phyloP scores from a whole-genome alignment of 2,888 invertebrate species.

The Erebia epiphron region DNA sequence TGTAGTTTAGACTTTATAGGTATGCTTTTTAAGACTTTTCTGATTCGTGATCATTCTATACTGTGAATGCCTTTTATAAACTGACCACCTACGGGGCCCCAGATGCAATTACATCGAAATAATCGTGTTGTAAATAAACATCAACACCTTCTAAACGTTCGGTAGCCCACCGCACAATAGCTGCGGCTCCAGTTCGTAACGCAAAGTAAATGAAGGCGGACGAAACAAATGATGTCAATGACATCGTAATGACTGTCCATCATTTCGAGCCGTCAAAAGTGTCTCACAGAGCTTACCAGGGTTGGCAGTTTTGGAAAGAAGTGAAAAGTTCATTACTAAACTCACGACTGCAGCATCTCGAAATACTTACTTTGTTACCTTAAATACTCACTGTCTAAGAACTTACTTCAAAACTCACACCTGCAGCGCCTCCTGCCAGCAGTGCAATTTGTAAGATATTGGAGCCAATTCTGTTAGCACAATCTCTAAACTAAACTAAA shows the following conservation, averaged over 20 bases:
- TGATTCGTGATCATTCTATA: neutral
- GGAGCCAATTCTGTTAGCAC: too few relatives aligned
- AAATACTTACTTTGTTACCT: too few relatives aligned
- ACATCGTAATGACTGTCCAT: conserved; percentile 70
- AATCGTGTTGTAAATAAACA: conserved; percentile 27
- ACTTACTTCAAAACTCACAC: too few relatives aligned
- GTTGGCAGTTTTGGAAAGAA: conserved; percentile 27
- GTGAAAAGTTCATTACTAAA: too few relatives aligned
- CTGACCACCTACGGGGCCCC: neutral
- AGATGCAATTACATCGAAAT: conserved; percentile 9
- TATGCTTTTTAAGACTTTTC: neutral
- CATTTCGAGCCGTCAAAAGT: conserved; percentile 67
- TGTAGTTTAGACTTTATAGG: too few relatives aligned
- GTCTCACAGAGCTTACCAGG: conserved; percentile 52
- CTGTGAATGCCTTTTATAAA: neutral
- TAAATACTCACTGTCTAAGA: too few relatives aligned
- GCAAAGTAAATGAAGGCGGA: conserved; percentile 55
- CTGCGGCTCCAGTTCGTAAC: conserved; percentile 51
- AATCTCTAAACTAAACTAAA: too few relatives aligned
- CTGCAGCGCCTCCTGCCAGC: too few relatives aligned
- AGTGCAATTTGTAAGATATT: too few relatives aligned
- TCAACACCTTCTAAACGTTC: conserved; percentile 42
- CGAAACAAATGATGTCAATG: conserved; percentile 73
- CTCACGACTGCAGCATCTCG: too few relatives aligned
- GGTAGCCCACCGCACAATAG: conserved; percentile 53